Evolutionary conservation across 1,140 invertebrate species (phyloP).

Genomic region (Diploscapter pachys): DNA sequence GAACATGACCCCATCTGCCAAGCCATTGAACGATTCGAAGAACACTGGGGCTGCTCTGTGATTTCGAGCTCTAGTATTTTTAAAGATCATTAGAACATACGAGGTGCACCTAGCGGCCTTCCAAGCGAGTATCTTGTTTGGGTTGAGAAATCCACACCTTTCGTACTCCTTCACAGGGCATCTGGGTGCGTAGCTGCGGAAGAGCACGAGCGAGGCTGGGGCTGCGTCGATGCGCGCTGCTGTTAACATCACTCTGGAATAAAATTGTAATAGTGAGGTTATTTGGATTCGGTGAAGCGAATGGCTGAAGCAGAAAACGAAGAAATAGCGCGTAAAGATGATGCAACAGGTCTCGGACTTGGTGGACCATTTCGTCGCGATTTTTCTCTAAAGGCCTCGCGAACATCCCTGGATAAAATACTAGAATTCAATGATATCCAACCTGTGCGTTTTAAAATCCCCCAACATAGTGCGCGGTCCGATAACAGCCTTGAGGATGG

Average conservation of each 20-base stretch:
- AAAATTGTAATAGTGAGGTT: too few relatives aligned
- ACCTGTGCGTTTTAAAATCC: constrained; percentile 12
- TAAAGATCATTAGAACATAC: constrained; percentile 3
- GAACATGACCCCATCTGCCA: constrained; percentile 27
- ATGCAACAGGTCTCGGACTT: too few relatives aligned
- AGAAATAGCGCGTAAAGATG: too few relatives aligned
- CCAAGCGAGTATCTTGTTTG: constrained; percentile 24
- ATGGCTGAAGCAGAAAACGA: too few relatives aligned
- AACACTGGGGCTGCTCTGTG: constrained; percentile 25
- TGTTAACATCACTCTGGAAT: constrained; percentile 21
- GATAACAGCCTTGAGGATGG: constrained; percentile 17
- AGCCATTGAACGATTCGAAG: constrained; percentile 23
- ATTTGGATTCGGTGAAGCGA: too few relatives aligned
- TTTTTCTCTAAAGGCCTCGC: too few relatives aligned
- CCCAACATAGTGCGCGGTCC: constrained; percentile 10
- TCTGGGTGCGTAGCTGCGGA: constrained; percentile 21
- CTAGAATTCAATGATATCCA: background rate
- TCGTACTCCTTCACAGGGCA: constrained; percentile 21
- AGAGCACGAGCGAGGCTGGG: constrained; percentile 15
- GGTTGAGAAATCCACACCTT: constrained; percentile 23
- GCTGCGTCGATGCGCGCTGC: constrained; percentile 16
- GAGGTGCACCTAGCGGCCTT: constrained; percentile 26
- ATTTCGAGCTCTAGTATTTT: too few relatives aligned
- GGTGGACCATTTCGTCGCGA: too few relatives aligned
- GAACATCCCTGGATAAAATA: too few relatives aligned